phyloP scores from a whole-genome alignment of 1,140 invertebrate genomes.

The Calliopsis andreniformis region DNA sequence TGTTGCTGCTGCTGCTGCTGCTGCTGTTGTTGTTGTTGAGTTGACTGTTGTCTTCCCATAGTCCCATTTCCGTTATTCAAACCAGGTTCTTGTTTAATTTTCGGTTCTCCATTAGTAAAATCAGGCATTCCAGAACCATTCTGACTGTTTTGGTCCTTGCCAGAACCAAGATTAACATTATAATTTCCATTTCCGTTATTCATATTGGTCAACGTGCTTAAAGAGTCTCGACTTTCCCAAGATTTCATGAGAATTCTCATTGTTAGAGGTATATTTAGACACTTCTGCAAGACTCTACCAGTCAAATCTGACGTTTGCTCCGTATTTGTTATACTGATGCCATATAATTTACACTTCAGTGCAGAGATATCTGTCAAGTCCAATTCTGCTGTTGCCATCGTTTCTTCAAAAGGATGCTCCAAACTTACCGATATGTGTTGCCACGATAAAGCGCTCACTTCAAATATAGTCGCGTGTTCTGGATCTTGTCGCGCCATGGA shows the following conservation, averaged over 20 bases:
- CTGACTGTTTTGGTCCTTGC: slow-evolving; percentile 74
- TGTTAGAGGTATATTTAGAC: slow-evolving; percentile 95
- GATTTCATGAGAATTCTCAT: slow-evolving; percentile 83
- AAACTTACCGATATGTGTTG: slow-evolving; percentile 94
- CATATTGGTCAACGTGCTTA: slow-evolving; percentile 66
- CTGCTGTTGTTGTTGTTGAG: slow-evolving; percentile 51
- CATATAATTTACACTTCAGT: slow-evolving; percentile 85
- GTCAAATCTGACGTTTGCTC: slow-evolving; percentile 89
- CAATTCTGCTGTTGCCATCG: slow-evolving; percentile 95
- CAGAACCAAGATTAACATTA: slow-evolving; percentile 73
- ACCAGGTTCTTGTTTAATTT: slow-evolving; percentile 82
- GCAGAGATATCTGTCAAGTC: slow-evolving; percentile 91
- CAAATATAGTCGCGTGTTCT: slow-evolving; percentile 93
- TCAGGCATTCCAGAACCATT: slow-evolving; percentile 78
- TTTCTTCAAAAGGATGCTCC: slow-evolving; percentile 96
- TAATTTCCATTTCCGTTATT: slow-evolving; percentile 79
- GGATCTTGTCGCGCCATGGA: slow-evolving; percentile 85
- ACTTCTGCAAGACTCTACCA: slow-evolving; percentile 93
- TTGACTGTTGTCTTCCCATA: slow-evolving; percentile 72
- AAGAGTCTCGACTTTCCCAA: slow-evolving; percentile 80
- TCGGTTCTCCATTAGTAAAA: slow-evolving; percentile 81
- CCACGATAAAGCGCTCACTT: slow-evolving; percentile 94
- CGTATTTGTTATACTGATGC: slow-evolving; percentile 81
- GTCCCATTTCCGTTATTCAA: slow-evolving; percentile 76
- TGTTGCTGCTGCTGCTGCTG: slow-evolving; percentile 68